phyloP scores from a whole-genome alignment of 1,140 invertebrate species.

The Macrobrachium nipponense region DNA sequence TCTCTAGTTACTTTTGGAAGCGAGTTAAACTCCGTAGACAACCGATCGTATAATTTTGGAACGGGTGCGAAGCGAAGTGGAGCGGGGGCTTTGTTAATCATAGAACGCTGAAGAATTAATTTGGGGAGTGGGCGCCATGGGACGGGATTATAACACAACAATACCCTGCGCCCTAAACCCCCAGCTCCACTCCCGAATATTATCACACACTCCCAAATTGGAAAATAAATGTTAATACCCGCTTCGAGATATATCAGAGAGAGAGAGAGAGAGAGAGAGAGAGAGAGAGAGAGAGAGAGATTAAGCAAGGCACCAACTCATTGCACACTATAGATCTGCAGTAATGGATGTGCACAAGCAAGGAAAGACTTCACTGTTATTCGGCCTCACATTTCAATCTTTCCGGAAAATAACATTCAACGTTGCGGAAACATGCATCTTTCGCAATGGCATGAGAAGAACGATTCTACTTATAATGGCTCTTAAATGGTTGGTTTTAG shows the following conservation, averaged over 20 bases:
- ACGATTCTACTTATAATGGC: no score
- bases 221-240: slow-evolving; percentile 25
- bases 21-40: neutral
- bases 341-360: no score
- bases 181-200: slow-evolving; percentile 23
- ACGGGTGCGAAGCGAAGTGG: neutral
- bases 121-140: slow-evolving; percentile 43
- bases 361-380: no score
- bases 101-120: slow-evolving; percentile 49
- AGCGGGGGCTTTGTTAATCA: slow-evolving; percentile 38
- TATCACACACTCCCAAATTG: slow-evolving; percentile 19
- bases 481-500: no score
- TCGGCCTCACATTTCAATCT: no score
- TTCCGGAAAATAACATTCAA: no score
- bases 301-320: no score
- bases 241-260: neutral
- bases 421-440: no score
- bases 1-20: neutral
- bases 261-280: neutral
- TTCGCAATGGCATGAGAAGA: no score
- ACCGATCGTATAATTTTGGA: neutral
- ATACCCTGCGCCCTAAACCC: slow-evolving; percentile 14
- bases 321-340: no score
- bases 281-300: neutral
- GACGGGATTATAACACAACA: slow-evolving; percentile 49